Evolutionary conservation across 2,797 vertebrate genomes (phyloP).

Genomic region (Valencia hispanica): DNA sequence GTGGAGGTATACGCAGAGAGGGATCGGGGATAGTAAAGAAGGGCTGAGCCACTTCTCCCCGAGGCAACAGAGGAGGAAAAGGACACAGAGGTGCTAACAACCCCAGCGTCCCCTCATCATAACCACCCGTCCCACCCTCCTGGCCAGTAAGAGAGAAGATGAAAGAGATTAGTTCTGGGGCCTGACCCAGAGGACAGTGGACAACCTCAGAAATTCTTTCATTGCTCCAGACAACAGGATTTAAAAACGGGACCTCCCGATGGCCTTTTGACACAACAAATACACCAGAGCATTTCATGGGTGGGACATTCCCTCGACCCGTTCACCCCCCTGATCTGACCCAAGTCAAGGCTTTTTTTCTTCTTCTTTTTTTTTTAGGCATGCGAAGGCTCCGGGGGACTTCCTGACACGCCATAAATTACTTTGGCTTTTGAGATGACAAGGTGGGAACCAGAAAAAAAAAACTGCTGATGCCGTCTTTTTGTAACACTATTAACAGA

Average conservation of each 20-base stretch:
- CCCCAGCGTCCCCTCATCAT: conserved; percentile 34
- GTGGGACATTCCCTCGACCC: conserved; percentile 36
- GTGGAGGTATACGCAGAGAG: conserved; percentile 41
- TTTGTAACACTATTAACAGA: conserved; percentile 18
- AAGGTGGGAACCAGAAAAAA: conserved; percentile 20
- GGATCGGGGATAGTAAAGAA: conserved; percentile 62
- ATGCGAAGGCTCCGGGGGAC: conserved; percentile 55
- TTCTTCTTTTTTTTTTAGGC: conserved; percentile 44
- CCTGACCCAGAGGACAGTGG: conserved; percentile 73
- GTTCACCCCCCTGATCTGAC: conserved; percentile 7
- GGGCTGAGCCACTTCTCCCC: conserved; percentile 70
- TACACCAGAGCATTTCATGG: conserved; percentile 55
- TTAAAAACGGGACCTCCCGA: conserved; percentile 66
- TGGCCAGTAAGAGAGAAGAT: conserved; percentile 59
- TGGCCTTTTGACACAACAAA: conserved; percentile 65
- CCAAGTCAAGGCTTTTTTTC: conserved; percentile 48
- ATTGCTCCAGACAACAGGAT: conserved; percentile 70
- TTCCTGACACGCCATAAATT: conserved; percentile 63
- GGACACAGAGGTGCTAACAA: conserved; percentile 31
- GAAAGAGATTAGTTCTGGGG: conserved; percentile 78
- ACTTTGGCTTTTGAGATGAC: conserved; percentile 62
- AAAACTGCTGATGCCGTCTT: conserved; percentile 16
- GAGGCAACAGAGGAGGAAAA: conserved; percentile 65
- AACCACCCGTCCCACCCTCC: conserved; percentile 12
- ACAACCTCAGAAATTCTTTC: conserved; percentile 69